A percentile compares a stretch with the other conserved stretches of the same genome.
Evolutionary conservation across 2,797 vertebrate species (phyloP).

Genomic region (Kryptolebias ocellatus): DNA sequence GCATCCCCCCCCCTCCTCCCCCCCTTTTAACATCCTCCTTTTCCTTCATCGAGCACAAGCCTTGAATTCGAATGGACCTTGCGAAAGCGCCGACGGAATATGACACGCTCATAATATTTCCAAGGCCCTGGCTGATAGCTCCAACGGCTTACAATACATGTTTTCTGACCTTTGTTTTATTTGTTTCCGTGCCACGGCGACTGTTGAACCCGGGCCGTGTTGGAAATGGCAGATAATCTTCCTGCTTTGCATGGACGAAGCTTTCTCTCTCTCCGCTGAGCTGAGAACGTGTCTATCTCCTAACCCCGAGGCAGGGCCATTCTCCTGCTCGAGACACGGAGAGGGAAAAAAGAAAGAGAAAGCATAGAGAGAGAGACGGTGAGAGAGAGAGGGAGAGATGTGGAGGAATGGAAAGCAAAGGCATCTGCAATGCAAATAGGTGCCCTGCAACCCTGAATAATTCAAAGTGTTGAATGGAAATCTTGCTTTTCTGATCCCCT

Average conservation of each 20-base stretch:
- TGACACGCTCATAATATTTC: slow-evolving; percentile 63
- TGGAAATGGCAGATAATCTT: slow-evolving; percentile 76
- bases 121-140: slow-evolving; percentile 52
- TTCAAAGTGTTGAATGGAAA: slow-evolving; percentile 83
- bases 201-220: slow-evolving; percentile 66
- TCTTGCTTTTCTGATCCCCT: slow-evolving; percentile 79
- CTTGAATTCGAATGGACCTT: slow-evolving; percentile 35
- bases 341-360: slow-evolving; percentile 16
- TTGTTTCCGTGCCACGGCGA: slow-evolving; percentile 72
- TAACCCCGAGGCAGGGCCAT: slow-evolving; percentile 71
- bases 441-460: slow-evolving; percentile 82
- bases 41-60: not conserved
- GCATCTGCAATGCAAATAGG: slow-evolving; percentile 81
- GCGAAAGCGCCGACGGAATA: slow-evolving; percentile 46
- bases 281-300: slow-evolving; percentile 66
- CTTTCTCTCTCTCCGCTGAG: slow-evolving; percentile 21
- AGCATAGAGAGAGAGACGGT: slow-evolving; percentile 11
- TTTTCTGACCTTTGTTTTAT: slow-evolving; percentile 78
- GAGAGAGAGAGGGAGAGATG: slow-evolving; percentile 34
- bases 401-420: slow-evolving; percentile 64
- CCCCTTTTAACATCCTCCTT: slow-evolving; percentile 7
- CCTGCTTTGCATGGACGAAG: slow-evolving; percentile 74
- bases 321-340: slow-evolving; percentile 52
- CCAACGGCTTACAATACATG: slow-evolving; percentile 47
- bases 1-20: not conserved